A percentile compares a stretch with the other conserved stretches of the same genome.
phyloP scores from a whole-genome alignment of 2,113 vertebrate species.

The Sprattus sprattus region DNA sequence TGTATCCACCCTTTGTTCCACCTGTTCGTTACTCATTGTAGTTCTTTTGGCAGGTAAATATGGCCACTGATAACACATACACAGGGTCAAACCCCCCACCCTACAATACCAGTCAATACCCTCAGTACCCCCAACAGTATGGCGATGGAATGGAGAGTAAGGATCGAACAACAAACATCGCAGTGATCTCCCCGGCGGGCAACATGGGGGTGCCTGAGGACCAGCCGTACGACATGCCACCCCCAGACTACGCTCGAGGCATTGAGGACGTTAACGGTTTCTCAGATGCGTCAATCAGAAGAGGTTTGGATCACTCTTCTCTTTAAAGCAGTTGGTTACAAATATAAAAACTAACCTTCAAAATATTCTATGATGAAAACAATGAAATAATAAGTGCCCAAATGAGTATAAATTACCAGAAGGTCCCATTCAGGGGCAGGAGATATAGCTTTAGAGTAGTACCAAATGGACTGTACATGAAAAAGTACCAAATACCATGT shows the following conservation, averaged over 20 bases:
- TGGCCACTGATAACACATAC: constrained; percentile 14
- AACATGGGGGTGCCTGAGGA: constrained; percentile 14
- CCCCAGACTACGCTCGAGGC: constrained; percentile 48
- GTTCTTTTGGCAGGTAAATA: neutral
- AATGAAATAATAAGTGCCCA: neutral
- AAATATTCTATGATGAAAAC: neutral
- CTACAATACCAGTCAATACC: constrained; percentile 39
- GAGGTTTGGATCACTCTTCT: constrained; percentile 57
- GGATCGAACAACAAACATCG: constrained; percentile 46
- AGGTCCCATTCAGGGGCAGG: neutral
- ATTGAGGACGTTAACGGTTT: constrained; percentile 54
- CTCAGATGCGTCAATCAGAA: constrained; percentile 57
- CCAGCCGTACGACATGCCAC: constrained; percentile 26
- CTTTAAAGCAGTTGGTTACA: too few species aligned
- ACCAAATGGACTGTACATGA: too few species aligned
- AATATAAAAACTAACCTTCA: neutral
- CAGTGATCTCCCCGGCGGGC: constrained; percentile 49
- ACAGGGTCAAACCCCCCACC: constrained; percentile 47
- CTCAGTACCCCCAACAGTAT: constrained; percentile 17
- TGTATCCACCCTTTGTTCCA: neutral
- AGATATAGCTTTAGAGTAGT: neutral
- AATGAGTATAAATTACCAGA: neutral
- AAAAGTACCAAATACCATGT: neutral
- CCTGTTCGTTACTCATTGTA: neutral
- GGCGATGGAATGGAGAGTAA: constrained; percentile 19